Conservation (phyloP, 2,797 vertebrate genomes). For the Phoxinus dragarum region DNA sequence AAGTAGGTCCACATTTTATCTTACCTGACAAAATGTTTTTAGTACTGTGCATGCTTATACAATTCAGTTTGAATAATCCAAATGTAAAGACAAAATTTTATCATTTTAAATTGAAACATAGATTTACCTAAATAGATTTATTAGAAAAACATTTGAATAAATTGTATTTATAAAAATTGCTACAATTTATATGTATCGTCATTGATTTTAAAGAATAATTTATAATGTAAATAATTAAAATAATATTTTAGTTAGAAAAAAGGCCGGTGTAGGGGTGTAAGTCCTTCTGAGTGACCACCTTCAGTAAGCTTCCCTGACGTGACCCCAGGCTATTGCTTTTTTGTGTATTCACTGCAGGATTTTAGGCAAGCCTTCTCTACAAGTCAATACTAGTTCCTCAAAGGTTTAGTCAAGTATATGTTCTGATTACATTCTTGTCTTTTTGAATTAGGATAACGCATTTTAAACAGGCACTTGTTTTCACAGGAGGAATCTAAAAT, state of each 20-base stretch:
- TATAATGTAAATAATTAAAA: background rate
- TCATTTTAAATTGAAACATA: too few relatives aligned
- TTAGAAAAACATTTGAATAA: background rate
- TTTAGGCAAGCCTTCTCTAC: conserved; percentile 2
- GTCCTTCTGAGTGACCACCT: background rate
- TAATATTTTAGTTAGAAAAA: background rate
- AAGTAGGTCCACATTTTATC: background rate
- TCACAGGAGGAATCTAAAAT: background rate
- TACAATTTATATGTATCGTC: background rate
- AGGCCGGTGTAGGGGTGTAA: background rate
- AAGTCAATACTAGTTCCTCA: conserved; percentile 41
- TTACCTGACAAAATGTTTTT: background rate
- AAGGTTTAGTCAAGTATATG: conserved; percentile 12
- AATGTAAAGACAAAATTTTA: background rate
- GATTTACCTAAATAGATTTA: background rate
- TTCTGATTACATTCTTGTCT: conserved; percentile 35
- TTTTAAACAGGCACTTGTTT: background rate
- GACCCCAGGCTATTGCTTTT: conserved; percentile 31
- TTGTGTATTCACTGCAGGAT: conserved; percentile 10
- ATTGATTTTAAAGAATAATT: background rate
- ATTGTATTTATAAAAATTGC: background rate
- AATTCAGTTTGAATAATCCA: background rate
- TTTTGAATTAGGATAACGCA: background rate
- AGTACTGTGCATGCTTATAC: background rate
- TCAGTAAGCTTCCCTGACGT: background rate